These are phyloP conservation scores for Entomobrya multifasciata DNA, from an alignment of 2,888 invertebrate species.

Conservation along the genomic window DNA sequence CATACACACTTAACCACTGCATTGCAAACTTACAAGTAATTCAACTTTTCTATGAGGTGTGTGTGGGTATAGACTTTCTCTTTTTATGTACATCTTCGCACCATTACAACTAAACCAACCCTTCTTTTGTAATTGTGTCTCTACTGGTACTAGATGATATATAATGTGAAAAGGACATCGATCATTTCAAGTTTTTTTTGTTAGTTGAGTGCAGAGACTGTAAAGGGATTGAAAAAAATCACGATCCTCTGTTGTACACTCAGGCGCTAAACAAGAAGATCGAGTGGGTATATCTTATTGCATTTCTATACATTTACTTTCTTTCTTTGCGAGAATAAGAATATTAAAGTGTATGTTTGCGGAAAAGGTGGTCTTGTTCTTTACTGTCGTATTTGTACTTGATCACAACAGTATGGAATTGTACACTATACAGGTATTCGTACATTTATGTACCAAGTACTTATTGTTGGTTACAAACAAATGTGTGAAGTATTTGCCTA, in stretches of 20 bases:
- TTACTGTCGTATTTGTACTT: no score
- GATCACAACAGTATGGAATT: background rate
- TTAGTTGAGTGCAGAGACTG: conserved; percentile 42
- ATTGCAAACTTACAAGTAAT: background rate
- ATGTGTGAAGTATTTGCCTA: background rate
- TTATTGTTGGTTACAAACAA: background rate
- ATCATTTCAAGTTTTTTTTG: conserved; percentile 51
- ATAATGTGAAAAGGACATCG: conserved; percentile 39
- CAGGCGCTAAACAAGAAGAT: conserved; percentile 15
- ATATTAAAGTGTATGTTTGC: no score
- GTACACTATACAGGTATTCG: background rate
- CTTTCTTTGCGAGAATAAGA: no score
- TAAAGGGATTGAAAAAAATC: conserved; percentile 37
- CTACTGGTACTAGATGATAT: background rate
- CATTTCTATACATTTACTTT: conserved; percentile 21
- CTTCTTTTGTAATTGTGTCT: conserved; percentile 1
- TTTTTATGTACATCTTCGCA: no score
- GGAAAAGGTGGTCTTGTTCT: no score
- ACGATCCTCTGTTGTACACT: background rate
- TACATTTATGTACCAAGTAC: background rate
- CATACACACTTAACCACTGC: conserved; percentile 36
- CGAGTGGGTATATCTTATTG: conserved; percentile 43
- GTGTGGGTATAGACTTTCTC: background rate
- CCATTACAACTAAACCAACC: no score
- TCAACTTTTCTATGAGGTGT: background rate